Base-by-base conservation (phyloP, 2,888 invertebrate genomes). In the Eurytoma californica region DNA sequence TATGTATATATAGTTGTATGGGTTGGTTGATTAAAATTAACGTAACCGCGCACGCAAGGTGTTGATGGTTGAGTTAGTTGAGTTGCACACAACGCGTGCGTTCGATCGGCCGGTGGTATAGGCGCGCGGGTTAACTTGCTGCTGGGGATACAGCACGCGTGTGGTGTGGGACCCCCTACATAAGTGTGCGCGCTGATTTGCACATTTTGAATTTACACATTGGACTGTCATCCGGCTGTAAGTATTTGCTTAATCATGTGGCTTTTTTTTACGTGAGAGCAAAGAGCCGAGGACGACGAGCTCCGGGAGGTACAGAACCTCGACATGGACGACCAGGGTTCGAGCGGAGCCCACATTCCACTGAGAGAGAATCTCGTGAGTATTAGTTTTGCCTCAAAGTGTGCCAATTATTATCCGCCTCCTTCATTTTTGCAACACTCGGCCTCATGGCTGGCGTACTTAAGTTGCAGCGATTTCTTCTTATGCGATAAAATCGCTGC, bases 341-440 rank as follows among this genome's bases (percentile, higher is more conserved):
- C 83, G 4, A 83, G 84, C 80, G 83, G 84, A 63, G 85, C 84
- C 85, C 85, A 84, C 66, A 81, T 86, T 75, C 72, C 84, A 2
- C 79, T 85, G 65, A 84, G 89, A 80, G 89, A 89, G 58, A 85
- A 86, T 82, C 85, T 89, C 70, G 89, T 89, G 82, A 86, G 88
- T 87, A 82, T 70, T 9, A 51, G 58, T 39, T 20, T 49, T 28
- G 67, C 63, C 53, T 39, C 7, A 1, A 39, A 39, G 39, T 39
- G 39, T 39, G 39, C 1, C 39, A 39, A 9, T 39, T 39, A 39
- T 39, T 39, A 9, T 1, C 1, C 39, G 39, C 7, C 39, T 39
- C 9, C 39, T 9, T 7, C 39, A 66, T 67, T 20, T 67, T 24
- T 57, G 53, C 63, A 5, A 65, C 20, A 53, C 57, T 7, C 24